Base-by-base conservation (phyloP, 2,797 vertebrate genomes). In the Pempheris klunzingeri region DNA sequence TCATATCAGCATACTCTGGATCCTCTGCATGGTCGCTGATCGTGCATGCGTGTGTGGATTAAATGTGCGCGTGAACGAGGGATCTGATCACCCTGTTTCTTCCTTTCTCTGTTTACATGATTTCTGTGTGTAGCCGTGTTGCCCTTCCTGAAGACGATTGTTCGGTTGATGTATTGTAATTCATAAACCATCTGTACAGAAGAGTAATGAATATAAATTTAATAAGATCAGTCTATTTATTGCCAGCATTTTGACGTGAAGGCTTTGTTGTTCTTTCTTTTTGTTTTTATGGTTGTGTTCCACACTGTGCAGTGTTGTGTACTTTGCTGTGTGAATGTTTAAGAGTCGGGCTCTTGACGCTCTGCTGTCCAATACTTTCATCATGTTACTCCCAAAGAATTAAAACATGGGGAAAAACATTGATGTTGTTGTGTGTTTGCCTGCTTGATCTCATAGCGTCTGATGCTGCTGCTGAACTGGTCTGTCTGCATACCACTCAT, bases 171-270 rank as follows among this genome's bases (percentile, higher is more conserved):
- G 93, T 95, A 90, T 92, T 93, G 93, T 94, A 88, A 89, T 92
- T 92, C 87, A 91, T 73, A 81, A 83, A 88, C 74, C 89, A 88
- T 93, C 92, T 96, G 94, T 95, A 95, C 94, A 95, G 94, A 95
- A 92, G 84, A 93, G 89, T 92, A 88, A 91, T 88, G 89, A 90
- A 90, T 83, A 90, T 92, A 89, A 91, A 90, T 92, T 91, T 87
- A 90, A 90, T 85, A 90, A 93, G 87, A 91, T 91, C 89, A 92
- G 65, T 87, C 69, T 95, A 96, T 96, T 96, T 96, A 96, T 95
- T 95, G 92, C 89, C 87, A 87, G 90, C 86, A 71, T 90, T 90
- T 87, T 83, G 74, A 90, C 32, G 80, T 85, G 78, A 87, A 88
- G 63, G 80, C 91, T 88, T 90, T 55, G 77, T 86, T 46, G 81